phyloP scores from a whole-genome alignment of 2,888 invertebrate species.

The Fragum whitleyi region DNA sequence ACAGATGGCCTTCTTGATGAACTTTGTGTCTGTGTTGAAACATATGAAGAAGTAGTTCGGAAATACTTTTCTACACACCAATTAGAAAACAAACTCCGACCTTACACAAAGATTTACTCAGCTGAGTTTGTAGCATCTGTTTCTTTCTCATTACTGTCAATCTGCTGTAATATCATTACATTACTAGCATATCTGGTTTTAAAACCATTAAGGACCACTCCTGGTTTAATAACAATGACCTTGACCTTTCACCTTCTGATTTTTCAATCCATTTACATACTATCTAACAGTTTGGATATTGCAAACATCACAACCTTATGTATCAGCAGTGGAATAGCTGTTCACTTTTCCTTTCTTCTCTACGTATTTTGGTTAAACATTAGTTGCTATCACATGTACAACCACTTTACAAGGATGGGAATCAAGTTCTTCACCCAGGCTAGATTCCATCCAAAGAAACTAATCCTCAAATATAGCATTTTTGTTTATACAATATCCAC shows the following conservation, averaged over 20 bases:
- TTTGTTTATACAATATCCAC: slow-evolving; percentile 1
- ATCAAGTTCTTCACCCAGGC: slow-evolving; percentile 21
- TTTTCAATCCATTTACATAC: slow-evolving; percentile 1
- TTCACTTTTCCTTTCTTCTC: slow-evolving; percentile 12
- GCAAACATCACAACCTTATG: background rate
- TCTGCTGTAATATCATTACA: background rate
- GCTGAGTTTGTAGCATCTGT: background rate
- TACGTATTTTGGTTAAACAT: slow-evolving; percentile 11
- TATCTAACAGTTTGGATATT: slow-evolving; percentile 1
- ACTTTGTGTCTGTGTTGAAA: slow-evolving; percentile 6
- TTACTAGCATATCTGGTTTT: background rate
- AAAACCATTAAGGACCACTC: background rate
- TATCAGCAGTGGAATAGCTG: background rate
- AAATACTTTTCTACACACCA: slow-evolving; percentile 7
- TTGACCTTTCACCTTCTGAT: slow-evolving; percentile 19
- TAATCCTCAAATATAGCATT: slow-evolving; percentile 2
- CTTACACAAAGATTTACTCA: background rate
- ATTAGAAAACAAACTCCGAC: background rate
- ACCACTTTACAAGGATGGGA: slow-evolving; percentile 4
- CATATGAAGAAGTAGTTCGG: slow-evolving; percentile 1
- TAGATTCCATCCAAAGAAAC: slow-evolving; percentile 4
- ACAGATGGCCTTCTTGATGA: background rate
- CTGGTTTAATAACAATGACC: slow-evolving; percentile 17
- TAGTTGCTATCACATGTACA: slow-evolving; percentile 5
- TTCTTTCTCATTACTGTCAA: background rate